Conservation (phyloP, 2,888 invertebrate genomes). For the Diploptera punctata region DNA sequence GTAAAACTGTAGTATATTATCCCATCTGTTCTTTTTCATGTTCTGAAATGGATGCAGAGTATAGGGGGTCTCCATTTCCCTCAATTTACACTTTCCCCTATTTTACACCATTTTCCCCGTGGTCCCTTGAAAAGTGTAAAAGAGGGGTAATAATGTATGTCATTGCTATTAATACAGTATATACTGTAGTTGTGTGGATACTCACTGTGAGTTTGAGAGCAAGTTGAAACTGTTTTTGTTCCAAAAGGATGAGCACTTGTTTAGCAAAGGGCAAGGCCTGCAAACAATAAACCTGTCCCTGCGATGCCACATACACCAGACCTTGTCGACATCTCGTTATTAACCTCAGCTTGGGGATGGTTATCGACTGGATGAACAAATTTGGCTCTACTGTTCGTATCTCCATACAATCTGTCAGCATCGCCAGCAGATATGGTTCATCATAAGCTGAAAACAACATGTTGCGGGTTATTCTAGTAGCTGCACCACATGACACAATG, state of each 20-base stretch:
- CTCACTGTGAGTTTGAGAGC: conserved; percentile 89
- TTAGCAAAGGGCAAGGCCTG: conserved; percentile 79
- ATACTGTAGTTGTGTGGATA: no score
- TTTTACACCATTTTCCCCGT: no score
- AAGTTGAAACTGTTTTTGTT: conserved; percentile 92
- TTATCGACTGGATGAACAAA: conserved; percentile 80
- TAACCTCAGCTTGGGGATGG: conserved; percentile 74
- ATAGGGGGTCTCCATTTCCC: no score
- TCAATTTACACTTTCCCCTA: no score
- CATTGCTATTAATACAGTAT: no score
- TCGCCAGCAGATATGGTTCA: conserved; percentile 88
- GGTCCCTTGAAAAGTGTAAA: no score
- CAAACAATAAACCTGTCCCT: conserved; percentile 89
- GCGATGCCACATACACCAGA: conserved; percentile 84
- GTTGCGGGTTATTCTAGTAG: no score
- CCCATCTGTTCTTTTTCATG: no score
- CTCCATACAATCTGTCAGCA: conserved; percentile 83
- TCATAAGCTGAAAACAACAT: conserved; percentile 76
- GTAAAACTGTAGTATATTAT: no score
- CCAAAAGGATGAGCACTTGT: conserved; percentile 84
- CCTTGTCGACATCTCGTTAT: conserved; percentile 79
- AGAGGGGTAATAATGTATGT: no score
- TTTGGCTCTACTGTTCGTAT: conserved; percentile 85
- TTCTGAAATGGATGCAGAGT: no score
- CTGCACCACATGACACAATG: no score